phyloP scores from a whole-genome alignment of 1,140 invertebrate species.

The Pogonognathellus flavescens region DNA sequence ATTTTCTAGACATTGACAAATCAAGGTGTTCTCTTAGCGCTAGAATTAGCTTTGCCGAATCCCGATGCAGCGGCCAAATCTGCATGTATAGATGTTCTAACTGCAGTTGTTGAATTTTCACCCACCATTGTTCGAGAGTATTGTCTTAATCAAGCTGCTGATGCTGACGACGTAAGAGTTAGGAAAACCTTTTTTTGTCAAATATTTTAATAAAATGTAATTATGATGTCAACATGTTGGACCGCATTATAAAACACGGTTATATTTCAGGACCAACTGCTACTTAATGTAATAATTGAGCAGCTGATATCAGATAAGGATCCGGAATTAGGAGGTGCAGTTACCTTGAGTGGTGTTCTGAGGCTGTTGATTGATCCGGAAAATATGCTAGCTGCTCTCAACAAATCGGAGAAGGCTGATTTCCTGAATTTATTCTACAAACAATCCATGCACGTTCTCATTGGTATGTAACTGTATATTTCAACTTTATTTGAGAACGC shows the following conservation, averaged over 20 bases:
- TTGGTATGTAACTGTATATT: constrained; percentile 76
- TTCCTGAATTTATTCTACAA: constrained; percentile 99
- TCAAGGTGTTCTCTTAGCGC: constrained; percentile 91
- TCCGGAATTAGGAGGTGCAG: constrained; percentile 94
- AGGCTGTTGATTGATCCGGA: constrained; percentile 96
- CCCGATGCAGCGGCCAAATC: constrained; percentile 94
- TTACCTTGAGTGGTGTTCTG: constrained; percentile 94
- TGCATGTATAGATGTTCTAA: constrained; percentile 97
- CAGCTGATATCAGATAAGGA: constrained; percentile 91
- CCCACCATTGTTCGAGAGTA: constrained; percentile 97
- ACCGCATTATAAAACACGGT: too few relatives aligned
- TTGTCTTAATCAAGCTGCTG: constrained; percentile 90
- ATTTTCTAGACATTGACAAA: constrained; percentile 83
- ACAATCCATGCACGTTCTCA: constrained; percentile 95
- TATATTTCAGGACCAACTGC: constrained; percentile 86
- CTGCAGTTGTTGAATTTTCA: constrained; percentile 98
- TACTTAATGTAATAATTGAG: constrained; percentile 97
- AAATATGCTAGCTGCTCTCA: constrained; percentile 94
- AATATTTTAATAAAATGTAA: neutral
- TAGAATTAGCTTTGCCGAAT: constrained; percentile 94
- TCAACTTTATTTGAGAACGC: neutral
- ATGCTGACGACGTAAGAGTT: constrained; percentile 84
- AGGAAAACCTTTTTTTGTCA: constrained; percentile 24
- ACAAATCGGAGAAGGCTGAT: constrained; percentile 97
- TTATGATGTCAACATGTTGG: neutral